Conservation (phyloP, 2,113 vertebrate genomes). For the Meriones unguiculatus region DNA sequence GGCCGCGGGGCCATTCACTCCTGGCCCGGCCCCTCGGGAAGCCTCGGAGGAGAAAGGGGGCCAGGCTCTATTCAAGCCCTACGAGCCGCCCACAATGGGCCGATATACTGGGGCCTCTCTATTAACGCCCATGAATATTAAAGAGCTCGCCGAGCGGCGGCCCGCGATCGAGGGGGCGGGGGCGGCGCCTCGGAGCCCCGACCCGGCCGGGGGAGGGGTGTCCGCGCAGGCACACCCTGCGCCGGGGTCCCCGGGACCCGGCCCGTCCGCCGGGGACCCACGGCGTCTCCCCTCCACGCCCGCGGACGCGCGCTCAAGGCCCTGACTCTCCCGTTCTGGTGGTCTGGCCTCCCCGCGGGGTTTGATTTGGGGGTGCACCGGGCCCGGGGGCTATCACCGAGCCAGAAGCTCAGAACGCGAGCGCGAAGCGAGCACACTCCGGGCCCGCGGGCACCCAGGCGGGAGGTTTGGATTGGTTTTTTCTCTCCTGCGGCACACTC, state of each 20-base stretch:
- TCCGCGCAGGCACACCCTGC: neutral
- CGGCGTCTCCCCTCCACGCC: neutral
- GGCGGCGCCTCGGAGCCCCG: conserved; percentile 12
- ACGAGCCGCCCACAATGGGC: conserved; percentile 93
- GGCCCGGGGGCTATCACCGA: neutral
- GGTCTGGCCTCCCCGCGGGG: no score
- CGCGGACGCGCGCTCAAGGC: neutral
- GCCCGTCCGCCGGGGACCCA: neutral
- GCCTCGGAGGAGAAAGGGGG: conserved; percentile 91
- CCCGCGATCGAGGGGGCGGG: neutral
- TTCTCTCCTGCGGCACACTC: neutral
- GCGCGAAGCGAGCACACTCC: rapidly evolving
- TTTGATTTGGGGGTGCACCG: neutral
- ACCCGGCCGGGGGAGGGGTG: neutral
- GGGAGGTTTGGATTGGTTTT: neutral
- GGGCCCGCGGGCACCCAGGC: neutral
- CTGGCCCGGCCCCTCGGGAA: conserved; percentile 95
- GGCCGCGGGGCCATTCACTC: conserved; percentile 91
- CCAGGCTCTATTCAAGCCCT: conserved; percentile 91
- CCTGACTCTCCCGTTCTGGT: neutral
- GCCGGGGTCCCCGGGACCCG: neutral
- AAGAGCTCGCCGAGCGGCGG: conserved; percentile 86
- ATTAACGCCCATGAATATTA: conserved; percentile 99
- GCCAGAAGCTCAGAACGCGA: neutral
- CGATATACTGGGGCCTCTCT: conserved; percentile 94